Evolutionary conservation across 2,888 invertebrate species (phyloP).

Genomic region (Cheilosia vulpina): DNA sequence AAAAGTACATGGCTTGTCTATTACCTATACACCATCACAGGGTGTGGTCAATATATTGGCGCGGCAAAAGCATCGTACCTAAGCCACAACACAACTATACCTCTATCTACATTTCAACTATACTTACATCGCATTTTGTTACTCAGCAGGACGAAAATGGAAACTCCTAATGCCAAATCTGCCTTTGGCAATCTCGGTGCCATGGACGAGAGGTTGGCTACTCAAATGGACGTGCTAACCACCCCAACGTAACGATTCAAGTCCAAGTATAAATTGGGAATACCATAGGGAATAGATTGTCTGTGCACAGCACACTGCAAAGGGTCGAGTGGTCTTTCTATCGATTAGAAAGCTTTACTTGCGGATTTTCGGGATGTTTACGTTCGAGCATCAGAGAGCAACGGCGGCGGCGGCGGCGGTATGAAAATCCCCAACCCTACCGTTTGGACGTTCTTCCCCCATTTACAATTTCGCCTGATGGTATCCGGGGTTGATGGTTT

Average conservation of each 20-base stretch:
- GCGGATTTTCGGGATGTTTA: conserved; percentile 73
- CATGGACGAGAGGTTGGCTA: conserved; percentile 44
- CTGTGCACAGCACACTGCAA: conserved; percentile 59
- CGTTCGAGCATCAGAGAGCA: conserved; percentile 32
- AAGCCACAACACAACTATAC: conserved; percentile 60
- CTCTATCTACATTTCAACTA: conserved; percentile 33
- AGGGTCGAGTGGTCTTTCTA: conserved; percentile 73
- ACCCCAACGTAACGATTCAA: conserved; percentile 9
- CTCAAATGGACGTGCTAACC: conserved; percentile 70
- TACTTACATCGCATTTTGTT: conserved; percentile 39
- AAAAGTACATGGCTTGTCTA: conserved; percentile 68
- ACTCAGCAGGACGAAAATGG: background rate
- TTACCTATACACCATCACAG: conserved; percentile 62
- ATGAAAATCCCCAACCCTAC: conserved; percentile 28
- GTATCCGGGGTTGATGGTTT: conserved; percentile 73
- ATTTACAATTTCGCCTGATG: conserved; percentile 49
- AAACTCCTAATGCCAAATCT: conserved; percentile 51
- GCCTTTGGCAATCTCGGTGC: conserved; percentile 60
- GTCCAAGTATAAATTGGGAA: conserved; percentile 67
- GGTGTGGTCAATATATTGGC: conserved; percentile 71
- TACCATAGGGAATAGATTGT: conserved; percentile 73
- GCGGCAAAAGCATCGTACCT: conserved; percentile 60
- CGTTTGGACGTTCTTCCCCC: conserved; percentile 32
- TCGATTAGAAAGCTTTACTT: conserved; percentile 74
- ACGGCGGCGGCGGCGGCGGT: background rate